phyloP scores from a whole-genome alignment of 2,113 vertebrate genomes.

The Mesitornis unicolor region DNA sequence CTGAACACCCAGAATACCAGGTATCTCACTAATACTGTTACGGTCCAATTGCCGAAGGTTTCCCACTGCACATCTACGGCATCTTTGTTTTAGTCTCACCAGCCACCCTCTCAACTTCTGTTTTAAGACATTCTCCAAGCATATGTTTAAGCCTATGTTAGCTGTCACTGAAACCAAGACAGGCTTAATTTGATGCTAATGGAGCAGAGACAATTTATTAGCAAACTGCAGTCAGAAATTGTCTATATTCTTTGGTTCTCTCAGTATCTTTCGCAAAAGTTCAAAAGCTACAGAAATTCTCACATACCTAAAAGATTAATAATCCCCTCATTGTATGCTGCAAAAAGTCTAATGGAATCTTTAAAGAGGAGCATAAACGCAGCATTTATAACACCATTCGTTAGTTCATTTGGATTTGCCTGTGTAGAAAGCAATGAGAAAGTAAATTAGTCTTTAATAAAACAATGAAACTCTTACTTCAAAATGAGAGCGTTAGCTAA shows the following conservation, averaged over 20 bases:
- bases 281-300: constrained; percentile 11
- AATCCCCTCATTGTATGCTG: constrained; percentile 95
- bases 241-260: not conserved
- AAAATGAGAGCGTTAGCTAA: not conserved
- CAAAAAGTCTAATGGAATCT: constrained; percentile 95
- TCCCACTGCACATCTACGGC: not conserved
- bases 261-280: not conserved
- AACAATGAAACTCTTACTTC: not conserved
- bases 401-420: constrained; percentile 93
- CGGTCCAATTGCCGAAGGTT: not conserved
- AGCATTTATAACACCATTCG: constrained; percentile 91
- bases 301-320: constrained; percentile 92
- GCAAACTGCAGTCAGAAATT: not conserved
- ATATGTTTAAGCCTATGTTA: not conserved
- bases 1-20: not conserved
- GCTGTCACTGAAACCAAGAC: not conserved
- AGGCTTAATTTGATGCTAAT: not conserved
- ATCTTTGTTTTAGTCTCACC: not conserved
- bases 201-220: not conserved
- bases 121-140: not conserved
- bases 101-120: not conserved
- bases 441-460: constrained; percentile 28
- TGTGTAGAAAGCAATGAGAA: constrained; percentile 67
- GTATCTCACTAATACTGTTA: not conserved
- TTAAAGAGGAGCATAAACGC: constrained; percentile 97